phyloP scores from a whole-genome alignment of 1,140 invertebrate species.

The Harpegnathos saltator region DNA sequence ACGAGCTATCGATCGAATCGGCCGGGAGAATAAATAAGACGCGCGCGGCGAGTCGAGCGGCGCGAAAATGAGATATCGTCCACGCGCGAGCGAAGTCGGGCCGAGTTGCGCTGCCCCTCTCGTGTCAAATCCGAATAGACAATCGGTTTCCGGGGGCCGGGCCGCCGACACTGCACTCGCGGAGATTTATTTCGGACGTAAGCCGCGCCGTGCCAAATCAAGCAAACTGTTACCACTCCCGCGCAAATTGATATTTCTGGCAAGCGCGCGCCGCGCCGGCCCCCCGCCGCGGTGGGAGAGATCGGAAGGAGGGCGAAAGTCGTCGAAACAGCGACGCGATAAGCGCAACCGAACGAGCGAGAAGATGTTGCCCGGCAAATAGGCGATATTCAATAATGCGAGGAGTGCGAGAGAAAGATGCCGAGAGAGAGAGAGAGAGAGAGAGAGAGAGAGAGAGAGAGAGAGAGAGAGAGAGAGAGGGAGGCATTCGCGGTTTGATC shows the following conservation, averaged over 20 bases:
- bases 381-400: conserved; percentile 60
- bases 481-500: no score
- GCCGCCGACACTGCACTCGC: conserved; percentile 7
- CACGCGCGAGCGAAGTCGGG: not conserved
- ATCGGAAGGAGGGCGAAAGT: not conserved
- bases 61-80: conserved; percentile 28
- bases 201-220: conserved; percentile 74
- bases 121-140: conserved; percentile 48
- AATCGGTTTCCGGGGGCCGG: conserved; percentile 61
- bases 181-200: conserved; percentile 74
- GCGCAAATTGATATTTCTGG: conserved; percentile 81
- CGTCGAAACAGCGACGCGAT: conserved; percentile 60
- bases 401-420: conserved; percentile 9
- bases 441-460: no score
- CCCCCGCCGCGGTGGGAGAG: conserved; percentile 31
- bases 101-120: no score
- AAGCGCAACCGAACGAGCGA: conserved; percentile 30
- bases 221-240: conserved; percentile 80
- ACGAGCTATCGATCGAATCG: conserved; percentile 1
- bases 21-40: conserved; percentile 18
- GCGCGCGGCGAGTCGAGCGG: not conserved
- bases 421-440: not conserved
- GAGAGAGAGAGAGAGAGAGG: no score
- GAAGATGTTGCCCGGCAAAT: conserved; percentile 57
- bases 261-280: conserved; percentile 60